Evolutionary conservation across 1,140 invertebrate genomes (phyloP), one percentile per base, ranked within the genome.

Genomic region (Drosophila serrata): DNA sequence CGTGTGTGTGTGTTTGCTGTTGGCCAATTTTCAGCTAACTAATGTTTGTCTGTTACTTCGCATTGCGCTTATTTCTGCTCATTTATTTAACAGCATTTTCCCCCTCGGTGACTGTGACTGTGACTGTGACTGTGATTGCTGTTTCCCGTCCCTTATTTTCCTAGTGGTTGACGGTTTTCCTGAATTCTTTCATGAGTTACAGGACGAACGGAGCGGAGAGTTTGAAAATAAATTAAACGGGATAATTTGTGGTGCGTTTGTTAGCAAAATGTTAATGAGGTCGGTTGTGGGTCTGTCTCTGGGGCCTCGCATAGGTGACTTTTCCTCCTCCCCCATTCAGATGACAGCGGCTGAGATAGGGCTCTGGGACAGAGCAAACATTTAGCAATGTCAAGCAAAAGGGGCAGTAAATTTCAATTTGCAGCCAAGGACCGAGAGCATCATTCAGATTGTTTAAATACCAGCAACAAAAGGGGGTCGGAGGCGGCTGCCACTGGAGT

Each of bases 241-340:
- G 68, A 79, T 82, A 82, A 88, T 82, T 86, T 86, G 84, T 63
- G 82, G 82, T 79, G 57, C 59, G 70, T 79, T 88, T 87, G 82
- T 42, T 79, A 39, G 68, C 51, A 79, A 75, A 64, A 81, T 73
- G 69, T 73, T 73, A 73, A 73, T 73, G 69, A 73, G 69, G 55
- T 73, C 17, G 69, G 51, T 72, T 57, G 40, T 17, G 31, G 31
- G 27, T 22, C 15, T 29, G 22, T 12, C 7, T 22, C 12, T 3
- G 37, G 37, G 24, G 3, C 2, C 43, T 24, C 27, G 12, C 35
- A 68, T 51, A 70, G 49, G 65, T 67, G 65, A 55, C 27, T 67
- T n/a, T n/a, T n/a, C n/a, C n/a, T n/a, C n/a, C n/a, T 35, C 31
- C 57, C 57, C 31, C 24, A 15, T 24, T 22, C 12, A 19, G 65